Base-by-base conservation (phyloP, 2,797 vertebrate species). In the Gymnoscopelus braueri region DNA sequence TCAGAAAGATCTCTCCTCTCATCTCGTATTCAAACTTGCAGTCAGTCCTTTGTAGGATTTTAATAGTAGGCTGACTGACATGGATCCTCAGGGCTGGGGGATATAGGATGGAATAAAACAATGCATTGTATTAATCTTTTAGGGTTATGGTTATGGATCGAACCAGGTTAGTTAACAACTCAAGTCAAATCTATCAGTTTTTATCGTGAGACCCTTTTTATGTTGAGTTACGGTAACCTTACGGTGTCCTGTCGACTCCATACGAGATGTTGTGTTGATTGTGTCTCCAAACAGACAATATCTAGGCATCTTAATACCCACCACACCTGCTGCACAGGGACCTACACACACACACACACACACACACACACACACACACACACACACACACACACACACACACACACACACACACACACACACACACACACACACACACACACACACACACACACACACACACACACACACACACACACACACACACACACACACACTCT, bases 211-310 rank as follows among this genome's bases (percentile, higher is more conserved):
- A 54, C 23, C 23, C 8, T 19, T 10, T 9, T 23, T 9, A 54
- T 19, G 15, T n/a, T 14, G 23, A 54, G 23, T 54, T 7, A 5
- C 50, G 13, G 12, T 3, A 24, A 29, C n/a, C 97, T 97, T 94
- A 99, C 98, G 98, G 78, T 97, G 94, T 87, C 98, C 96, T 0
- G 97, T 95, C 23, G 98, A 99, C 92, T 99, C 97, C 96, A 99
- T 98, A 47, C 97, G 90, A 0, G 98, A 98, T 48, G 97, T 96
- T 0, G 96, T 98, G 91, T 99, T 99, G 82, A 99, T 96, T 0
- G 97, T 98, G 77, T 99, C 97, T 64, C 97, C 98, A 85, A 99
- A 99, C 48, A 99, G 91, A 84, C 98, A 99, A 67, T 99, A 99
- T 72, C 98, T 96, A 75, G 98, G 98, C 98, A 99, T 99, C 91